Base-by-base conservation (phyloP, 1,140 invertebrate genomes). In the Monochamus saltuarius region DNA sequence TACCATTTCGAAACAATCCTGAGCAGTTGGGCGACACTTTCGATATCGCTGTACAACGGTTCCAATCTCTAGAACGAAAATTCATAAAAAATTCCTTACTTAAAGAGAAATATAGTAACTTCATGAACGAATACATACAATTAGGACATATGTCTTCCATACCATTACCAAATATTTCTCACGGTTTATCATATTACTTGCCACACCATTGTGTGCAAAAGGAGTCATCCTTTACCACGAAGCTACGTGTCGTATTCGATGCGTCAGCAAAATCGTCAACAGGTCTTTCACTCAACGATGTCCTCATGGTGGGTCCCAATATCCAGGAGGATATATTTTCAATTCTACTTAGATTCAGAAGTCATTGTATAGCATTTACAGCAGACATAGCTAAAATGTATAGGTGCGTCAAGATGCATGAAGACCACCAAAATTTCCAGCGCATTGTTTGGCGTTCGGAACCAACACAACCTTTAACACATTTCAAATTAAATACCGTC, bases 381-480 rank as follows among this genome's bases (percentile, higher is more conserved):
- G 54, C 56, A 11, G 64, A 66, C 38, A 64, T 66, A 6, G 39
- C 34, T 17, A 64, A 66, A 61, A 65, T 64, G 61, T 65, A 64
- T 47, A 35, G 61, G 10, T 52, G 56, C 19, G 35, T 64, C 29
- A 10, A 19, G 4, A 34, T 64, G 7, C 7, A 54, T 3, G 13
- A 49, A 34, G 1, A 40, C 1, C 38, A 66, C 36, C 11, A 29
- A 42, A 34, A 51, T 42, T 56, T 49, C 10, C 65, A 67, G 49
- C 22, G 50, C 8, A 62, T 66, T 35, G 1, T 62, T 1, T 67
- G 65, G 65, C 16, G 65, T 9, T 19, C 17, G 1, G 37, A 53
- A 34, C 56, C 47, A 7, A 29, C 7, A 14, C 43, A 65, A 0
- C 17, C 16, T n/a, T 13, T 65, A 13, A 4, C 59, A 50, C 19